Conservation (phyloP, 1,140 invertebrate genomes). For the Bombus breviceps region DNA sequence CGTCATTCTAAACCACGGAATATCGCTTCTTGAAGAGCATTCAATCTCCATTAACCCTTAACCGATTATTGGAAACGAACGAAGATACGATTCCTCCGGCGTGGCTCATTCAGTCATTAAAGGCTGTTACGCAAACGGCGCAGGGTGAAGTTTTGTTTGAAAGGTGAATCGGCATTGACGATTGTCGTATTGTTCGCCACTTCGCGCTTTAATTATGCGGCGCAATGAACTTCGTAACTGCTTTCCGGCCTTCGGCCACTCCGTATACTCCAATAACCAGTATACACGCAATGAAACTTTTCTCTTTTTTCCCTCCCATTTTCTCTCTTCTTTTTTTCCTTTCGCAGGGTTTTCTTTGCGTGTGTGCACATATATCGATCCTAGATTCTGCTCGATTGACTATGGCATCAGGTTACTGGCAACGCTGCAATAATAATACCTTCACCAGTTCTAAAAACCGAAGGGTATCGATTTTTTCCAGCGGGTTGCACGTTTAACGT, state of each 20-base stretch:
- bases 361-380: conserved; percentile 6
- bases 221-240: conserved; percentile 46
- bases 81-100: not conserved
- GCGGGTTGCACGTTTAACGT: not conserved
- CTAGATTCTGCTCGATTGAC: conserved; percentile 31
- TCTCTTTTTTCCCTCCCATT: not conserved
- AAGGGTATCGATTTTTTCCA: conserved; percentile 30
- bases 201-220: conserved; percentile 45
- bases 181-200: conserved; percentile 36
- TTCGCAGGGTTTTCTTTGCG: not conserved
- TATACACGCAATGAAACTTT: not conserved
- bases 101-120: conserved; percentile 20
- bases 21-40: no score
- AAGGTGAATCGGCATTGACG: conserved; percentile 8
- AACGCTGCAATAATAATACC: conserved; percentile 39
- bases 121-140: conserved; percentile 15
- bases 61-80: not conserved
- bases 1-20: not conserved
- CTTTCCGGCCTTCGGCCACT: not conserved
- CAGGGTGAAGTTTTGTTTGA: conserved; percentile 33
- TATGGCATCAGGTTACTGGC: conserved; percentile 22
- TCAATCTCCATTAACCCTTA: not conserved
- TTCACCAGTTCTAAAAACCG: conserved; percentile 28
- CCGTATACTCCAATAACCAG: not conserved
- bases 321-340: not conserved